These are phyloP conservation scores for Rallus crepitans DNA, from an alignment of 2,797 vertebrate species.

Conservation along the genomic window DNA sequence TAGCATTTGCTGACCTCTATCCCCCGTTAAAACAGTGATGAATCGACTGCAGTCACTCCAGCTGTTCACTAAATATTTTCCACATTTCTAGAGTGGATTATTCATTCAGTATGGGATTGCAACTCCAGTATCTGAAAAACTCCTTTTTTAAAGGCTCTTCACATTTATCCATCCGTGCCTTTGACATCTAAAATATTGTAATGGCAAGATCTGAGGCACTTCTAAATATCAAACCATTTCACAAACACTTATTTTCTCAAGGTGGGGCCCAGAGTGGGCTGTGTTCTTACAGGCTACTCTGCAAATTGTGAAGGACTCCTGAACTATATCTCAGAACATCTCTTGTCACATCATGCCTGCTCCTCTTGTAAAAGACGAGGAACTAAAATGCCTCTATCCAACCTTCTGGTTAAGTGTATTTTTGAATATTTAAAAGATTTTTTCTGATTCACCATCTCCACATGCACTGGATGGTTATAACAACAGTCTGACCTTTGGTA, in stretches of 20 bases:
- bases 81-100: slow-evolving; percentile 46
- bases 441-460: neutral
- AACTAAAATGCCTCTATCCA: neutral
- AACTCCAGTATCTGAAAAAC: slow-evolving; percentile 35
- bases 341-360: neutral
- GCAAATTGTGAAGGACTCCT: neutral
- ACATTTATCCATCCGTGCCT: neutral
- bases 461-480: neutral
- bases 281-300: neutral
- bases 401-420: neutral
- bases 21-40: slow-evolving; percentile 26
- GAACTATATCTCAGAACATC: neutral
- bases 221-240: slow-evolving; percentile 23
- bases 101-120: slow-evolving; percentile 23
- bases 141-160: slow-evolving; percentile 18
- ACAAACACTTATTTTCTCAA: slow-evolving; percentile 11
- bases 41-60: slow-evolving; percentile 64
- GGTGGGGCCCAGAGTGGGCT: neutral
- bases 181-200: slow-evolving; percentile 33
- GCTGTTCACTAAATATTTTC: slow-evolving; percentile 63
- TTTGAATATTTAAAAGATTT: neutral
- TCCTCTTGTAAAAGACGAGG: neutral
- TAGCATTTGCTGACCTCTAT: slow-evolving; percentile 65
- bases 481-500: neutral
- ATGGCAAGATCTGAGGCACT: slow-evolving; percentile 14